Conservation (phyloP, 2,888 invertebrate genomes). For the Hydrotaea cyrtoneurina region DNA sequence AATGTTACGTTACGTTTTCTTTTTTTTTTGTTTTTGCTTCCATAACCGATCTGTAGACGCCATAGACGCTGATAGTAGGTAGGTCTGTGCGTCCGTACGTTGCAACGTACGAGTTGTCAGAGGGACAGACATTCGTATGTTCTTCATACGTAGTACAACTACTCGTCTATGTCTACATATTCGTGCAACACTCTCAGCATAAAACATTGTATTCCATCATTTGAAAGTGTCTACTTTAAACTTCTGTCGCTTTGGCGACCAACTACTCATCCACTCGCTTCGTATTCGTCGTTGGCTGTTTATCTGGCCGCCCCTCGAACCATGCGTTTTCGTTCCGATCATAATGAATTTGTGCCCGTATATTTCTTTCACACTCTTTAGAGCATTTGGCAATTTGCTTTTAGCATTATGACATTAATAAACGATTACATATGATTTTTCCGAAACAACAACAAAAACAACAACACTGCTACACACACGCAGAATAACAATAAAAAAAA, state of each 20-base stretch:
- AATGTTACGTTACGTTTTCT: slow-evolving; percentile 25
- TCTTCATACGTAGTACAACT: no score
- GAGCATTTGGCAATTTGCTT: slow-evolving; percentile 50
- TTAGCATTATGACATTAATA: slow-evolving; percentile 66
- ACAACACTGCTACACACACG: slow-evolving; percentile 17
- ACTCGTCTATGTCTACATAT: not conserved
- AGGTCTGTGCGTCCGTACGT: not conserved
- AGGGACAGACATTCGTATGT: no score
- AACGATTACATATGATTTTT: slow-evolving; percentile 64
- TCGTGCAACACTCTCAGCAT: slow-evolving; percentile 1
- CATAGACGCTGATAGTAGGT: slow-evolving; percentile 5
- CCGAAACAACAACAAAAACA: slow-evolving; percentile 21
- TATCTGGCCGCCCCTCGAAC: not conserved
- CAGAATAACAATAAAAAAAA: slow-evolving; percentile 6
- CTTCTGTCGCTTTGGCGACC: not conserved
- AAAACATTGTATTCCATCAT: slow-evolving; percentile 61
- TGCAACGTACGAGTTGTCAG: no score
- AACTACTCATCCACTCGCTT: not conserved
- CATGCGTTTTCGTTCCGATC: not conserved
- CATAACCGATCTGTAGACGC: slow-evolving; percentile 21
- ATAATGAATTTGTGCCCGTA: slow-evolving; percentile 45
- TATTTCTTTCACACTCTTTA: slow-evolving; percentile 63
- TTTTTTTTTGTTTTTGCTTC: slow-evolving; percentile 7
- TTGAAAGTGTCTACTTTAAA: slow-evolving; percentile 47
- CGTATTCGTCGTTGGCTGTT: slow-evolving; percentile 16